Evolutionary conservation across 2,113 vertebrate species (phyloP).

Genomic region (Raja brachyura): DNA sequence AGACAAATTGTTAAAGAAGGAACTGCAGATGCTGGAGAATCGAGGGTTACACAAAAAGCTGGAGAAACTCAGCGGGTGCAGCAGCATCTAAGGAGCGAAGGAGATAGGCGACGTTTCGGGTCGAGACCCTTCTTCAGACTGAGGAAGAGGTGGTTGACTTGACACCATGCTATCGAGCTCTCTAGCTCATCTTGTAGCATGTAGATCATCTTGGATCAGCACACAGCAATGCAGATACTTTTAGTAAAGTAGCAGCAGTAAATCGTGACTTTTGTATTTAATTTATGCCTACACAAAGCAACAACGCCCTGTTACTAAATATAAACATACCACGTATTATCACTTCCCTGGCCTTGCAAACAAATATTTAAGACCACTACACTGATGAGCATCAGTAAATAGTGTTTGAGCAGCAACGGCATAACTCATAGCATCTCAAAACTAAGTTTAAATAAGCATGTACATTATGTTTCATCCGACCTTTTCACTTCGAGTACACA

Average conservation of each 20-base stretch:
- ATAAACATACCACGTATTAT: background rate
- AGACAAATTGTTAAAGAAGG: too few species aligned
- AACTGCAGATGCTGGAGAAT: too few species aligned
- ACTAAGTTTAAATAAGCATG: background rate
- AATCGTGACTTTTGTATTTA: background rate
- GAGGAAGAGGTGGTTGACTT: too few species aligned
- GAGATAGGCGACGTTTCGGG: too few species aligned
- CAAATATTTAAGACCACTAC: background rate
- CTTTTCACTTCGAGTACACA: background rate
- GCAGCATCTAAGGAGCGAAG: too few species aligned
- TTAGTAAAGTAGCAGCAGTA: background rate
- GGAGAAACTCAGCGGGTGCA: too few species aligned
- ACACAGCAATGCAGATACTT: background rate
- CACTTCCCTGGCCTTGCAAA: background rate
- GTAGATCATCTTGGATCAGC: background rate
- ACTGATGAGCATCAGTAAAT: background rate
- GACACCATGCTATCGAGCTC: too few species aligned
- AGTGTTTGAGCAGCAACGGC: background rate
- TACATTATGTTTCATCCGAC: background rate
- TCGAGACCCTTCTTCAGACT: too few species aligned
- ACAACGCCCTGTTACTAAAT: background rate
- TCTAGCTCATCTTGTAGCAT: background rate
- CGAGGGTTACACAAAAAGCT: too few species aligned
- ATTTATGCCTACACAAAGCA: background rate
- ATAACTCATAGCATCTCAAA: background rate